Evolutionary conservation across 2,113 vertebrate genomes (phyloP).

Genomic region (Lonchura striata): DNA sequence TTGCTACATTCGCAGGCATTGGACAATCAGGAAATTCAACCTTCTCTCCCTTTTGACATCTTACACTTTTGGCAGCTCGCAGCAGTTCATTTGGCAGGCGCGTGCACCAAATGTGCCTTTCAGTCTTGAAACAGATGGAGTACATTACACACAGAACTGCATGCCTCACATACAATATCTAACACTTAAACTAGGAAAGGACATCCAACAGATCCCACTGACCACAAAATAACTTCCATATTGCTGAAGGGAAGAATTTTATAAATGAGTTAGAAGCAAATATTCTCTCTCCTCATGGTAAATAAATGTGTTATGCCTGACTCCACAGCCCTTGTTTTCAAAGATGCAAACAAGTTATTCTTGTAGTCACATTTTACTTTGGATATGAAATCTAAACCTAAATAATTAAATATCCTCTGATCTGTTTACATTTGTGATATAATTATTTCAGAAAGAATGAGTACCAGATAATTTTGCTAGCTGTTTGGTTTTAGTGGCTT

Average conservation of each 20-base stretch:
- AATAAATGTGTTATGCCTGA: background rate
- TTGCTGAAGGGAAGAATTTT: background rate
- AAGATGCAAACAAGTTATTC: background rate
- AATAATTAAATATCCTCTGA: background rate
- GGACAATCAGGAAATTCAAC: slow-evolving; percentile 41
- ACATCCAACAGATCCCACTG: slow-evolving; percentile 1
- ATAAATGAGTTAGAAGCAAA: background rate
- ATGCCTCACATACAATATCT: slow-evolving; percentile 44
- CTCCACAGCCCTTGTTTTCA: background rate
- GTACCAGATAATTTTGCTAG: background rate
- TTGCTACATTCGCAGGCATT: background rate
- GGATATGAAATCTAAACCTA: background rate
- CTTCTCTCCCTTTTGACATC: slow-evolving; percentile 30
- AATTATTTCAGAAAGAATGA: background rate
- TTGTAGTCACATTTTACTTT: background rate
- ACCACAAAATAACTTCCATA: background rate
- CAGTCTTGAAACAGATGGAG: slow-evolving; percentile 65
- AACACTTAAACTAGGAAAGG: slow-evolving; percentile 6
- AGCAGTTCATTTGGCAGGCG: slow-evolving; percentile 52
- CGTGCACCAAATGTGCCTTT: slow-evolving; percentile 54
- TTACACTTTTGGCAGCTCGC: slow-evolving; percentile 54
- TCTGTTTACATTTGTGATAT: background rate
- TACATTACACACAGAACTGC: slow-evolving; percentile 40
- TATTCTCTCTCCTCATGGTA: background rate
- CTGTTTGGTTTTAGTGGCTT: background rate